Evolutionary conservation across 2,888 invertebrate genomes (phyloP).

Genomic region (Drosophila rubida): DNA sequence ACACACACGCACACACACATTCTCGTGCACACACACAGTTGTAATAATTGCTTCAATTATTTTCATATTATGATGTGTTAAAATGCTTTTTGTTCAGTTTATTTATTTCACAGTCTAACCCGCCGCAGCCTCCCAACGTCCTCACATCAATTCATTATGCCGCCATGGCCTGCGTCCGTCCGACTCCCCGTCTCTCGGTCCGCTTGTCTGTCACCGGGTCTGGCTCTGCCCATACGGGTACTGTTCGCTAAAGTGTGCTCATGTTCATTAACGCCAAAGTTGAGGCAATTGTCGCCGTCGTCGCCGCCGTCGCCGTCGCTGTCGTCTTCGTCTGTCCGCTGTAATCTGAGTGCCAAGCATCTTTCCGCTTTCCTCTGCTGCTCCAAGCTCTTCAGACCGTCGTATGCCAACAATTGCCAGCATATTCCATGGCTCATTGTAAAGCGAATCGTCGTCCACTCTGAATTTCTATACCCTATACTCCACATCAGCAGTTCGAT

Average conservation of each 20-base stretch:
- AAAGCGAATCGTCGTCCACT: slow-evolving; percentile 27
- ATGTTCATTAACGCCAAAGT: slow-evolving; percentile 82
- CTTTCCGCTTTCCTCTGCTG: slow-evolving; percentile 2
- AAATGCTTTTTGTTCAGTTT: slow-evolving; percentile 72
- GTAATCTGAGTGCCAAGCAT: slow-evolving; percentile 67
- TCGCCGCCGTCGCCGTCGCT: slow-evolving; percentile 4
- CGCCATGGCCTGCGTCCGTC: slow-evolving; percentile 23
- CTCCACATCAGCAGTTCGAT: neutral
- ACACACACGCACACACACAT: slow-evolving; percentile 14
- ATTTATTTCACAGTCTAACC: slow-evolving; percentile 31
- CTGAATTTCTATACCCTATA: slow-evolving; percentile 38
- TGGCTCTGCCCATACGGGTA: slow-evolving; percentile 49
- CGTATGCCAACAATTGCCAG: slow-evolving; percentile 58
- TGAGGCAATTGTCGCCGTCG: slow-evolving; percentile 74
- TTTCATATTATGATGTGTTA: slow-evolving; percentile 79
- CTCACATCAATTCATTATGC: slow-evolving; percentile 69
- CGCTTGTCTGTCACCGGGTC: slow-evolving; percentile 39
- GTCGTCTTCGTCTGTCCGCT: slow-evolving; percentile 48
- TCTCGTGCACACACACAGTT: slow-evolving; percentile 13
- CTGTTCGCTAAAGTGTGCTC: slow-evolving; percentile 75
- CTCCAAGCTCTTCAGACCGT: slow-evolving; percentile 5
- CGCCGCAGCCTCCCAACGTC: slow-evolving; percentile 19
- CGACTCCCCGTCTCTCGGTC: slow-evolving; percentile 15
- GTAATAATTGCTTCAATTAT: slow-evolving; percentile 78
- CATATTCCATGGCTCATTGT: slow-evolving; percentile 68